Evolutionary conservation across 2,888 invertebrate species (phyloP), one percentile per base, ranked within the genome.

Genomic region (Archips xylosteana): DNA sequence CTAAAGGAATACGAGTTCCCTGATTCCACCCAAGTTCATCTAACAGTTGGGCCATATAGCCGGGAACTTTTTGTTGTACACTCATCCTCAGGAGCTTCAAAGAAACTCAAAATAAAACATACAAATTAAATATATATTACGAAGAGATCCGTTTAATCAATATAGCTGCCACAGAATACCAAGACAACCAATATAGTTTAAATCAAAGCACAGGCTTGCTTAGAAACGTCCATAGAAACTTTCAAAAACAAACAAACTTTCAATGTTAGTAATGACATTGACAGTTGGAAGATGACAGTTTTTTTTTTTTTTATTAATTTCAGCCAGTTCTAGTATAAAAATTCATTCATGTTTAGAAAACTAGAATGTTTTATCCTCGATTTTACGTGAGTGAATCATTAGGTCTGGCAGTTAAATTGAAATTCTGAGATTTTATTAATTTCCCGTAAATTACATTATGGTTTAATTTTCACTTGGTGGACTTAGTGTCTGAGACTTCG

Each of bases 1-100:
- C 97, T 76, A 98, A 95, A 3, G 98, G 98, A 79, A 97, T 95
- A 82, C 96, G 96, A 75, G 97, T 97, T 6, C 97, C 97, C 82
- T 96, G 96, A 71, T 95, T 95, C 96, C 97, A 97, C 2, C 97
- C 97, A 74, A 97, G 92, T 78, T 96, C 95, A 78, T 95, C 95
- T 74, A 97, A 88, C 73, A 97, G 92, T 79, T 96, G 95, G 59
- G 95, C 94, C 83, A 97, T 95, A 78, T 95, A 94, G 57, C 85
- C 83, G 2, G 92, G 91, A 79, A 91, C 83, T 72, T 85, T 84
- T 34, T 75, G 78, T 66, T 79, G 75, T 72, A 85, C 88, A 71
- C 80, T 79, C 93, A 92, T 92, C 62, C 47, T 80, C 66, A 39
- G 60, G 70, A 34, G 61, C 68, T 23, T 42, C 68, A 39, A 39